These are phyloP conservation scores for Buphagus erythrorhynchus DNA, from an alignment of 2,797 vertebrate genomes.

Conservation along the genomic window DNA sequence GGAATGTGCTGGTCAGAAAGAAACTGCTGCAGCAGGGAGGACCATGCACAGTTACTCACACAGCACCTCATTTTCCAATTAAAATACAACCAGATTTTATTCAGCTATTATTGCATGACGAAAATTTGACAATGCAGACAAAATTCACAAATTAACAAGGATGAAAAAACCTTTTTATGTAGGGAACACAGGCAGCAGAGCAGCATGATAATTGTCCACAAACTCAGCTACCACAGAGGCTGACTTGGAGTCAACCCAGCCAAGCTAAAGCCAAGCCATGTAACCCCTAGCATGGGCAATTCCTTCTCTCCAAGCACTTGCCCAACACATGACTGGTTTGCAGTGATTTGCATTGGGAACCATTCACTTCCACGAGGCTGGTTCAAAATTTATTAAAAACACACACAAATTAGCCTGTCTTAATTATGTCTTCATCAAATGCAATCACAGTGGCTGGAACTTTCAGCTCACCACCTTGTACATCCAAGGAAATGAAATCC, in stretches of 20 bases:
- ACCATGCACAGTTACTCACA: fast-evolving
- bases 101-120: neutral
- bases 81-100: neutral
- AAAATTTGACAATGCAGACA: neutral
- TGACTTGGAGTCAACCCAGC: neutral
- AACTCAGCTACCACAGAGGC: neutral
- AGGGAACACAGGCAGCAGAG: neutral
- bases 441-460: neutral
- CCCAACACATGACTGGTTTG: neutral
- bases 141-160: neutral
- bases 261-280: neutral
- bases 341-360: neutral
- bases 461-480: neutral
- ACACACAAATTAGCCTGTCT: neutral
- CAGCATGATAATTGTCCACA: neutral
- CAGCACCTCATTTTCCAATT: neutral
- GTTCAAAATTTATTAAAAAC: neutral
- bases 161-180: neutral
- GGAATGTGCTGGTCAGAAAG: neutral
- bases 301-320: neutral
- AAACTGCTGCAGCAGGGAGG: neutral
- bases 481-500: neutral
- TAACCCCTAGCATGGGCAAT: neutral
- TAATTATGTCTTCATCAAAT: conserved; percentile 19
- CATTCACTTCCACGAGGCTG: neutral